Conservation (phyloP, 2,113 vertebrate species). For the Oryzias curvinotus region DNA sequence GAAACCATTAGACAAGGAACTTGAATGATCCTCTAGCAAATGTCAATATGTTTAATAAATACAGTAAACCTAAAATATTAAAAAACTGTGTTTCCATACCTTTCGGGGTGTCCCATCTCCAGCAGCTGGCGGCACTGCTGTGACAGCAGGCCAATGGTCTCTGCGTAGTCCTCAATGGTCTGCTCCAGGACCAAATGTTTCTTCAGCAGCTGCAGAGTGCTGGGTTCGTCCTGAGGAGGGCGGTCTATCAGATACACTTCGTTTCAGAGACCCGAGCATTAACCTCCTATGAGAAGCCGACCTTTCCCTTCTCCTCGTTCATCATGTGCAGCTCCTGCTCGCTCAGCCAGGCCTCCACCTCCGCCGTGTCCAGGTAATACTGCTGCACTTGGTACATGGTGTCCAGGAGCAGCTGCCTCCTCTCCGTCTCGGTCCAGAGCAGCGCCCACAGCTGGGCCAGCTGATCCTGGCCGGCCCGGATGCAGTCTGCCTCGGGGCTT, state of each 20-base stretch:
- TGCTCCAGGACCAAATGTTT: constrained; percentile 91
- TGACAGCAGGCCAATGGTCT: constrained; percentile 91
- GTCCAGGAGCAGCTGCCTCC: constrained; percentile 84
- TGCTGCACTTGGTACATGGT: constrained; percentile 92
- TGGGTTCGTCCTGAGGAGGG: constrained; percentile 86
- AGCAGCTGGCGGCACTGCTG: constrained; percentile 89
- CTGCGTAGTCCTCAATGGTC: constrained; percentile 92
- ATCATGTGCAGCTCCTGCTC: constrained; percentile 95
- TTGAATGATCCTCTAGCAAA: too few relatives aligned
- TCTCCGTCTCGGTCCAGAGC: constrained; percentile 83
- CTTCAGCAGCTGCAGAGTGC: constrained; percentile 92
- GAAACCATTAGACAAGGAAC: too few relatives aligned
- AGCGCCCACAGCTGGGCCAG: constrained; percentile 81
- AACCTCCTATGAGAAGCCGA: constrained; percentile 41
- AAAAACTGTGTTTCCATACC: constrained; percentile 66
- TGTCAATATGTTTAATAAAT: too few relatives aligned
- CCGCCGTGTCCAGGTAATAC: constrained; percentile 89
- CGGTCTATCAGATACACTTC: not conserved
- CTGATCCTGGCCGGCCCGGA: constrained; percentile 79
- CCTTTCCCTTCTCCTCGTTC: constrained; percentile 95
- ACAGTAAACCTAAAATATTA: too few relatives aligned
- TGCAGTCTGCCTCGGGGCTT: constrained; percentile 82
- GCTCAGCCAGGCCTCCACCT: constrained; percentile 93
- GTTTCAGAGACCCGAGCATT: not conserved
- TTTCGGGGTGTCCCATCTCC: constrained; percentile 89